A percentile compares a stretch with the other conserved stretches of the same genome.
These are phyloP conservation scores for Bursaphelenchus okinawaensis DNA, from an alignment of 2,888 invertebrate genomes.

Conservation along the genomic window DNA sequence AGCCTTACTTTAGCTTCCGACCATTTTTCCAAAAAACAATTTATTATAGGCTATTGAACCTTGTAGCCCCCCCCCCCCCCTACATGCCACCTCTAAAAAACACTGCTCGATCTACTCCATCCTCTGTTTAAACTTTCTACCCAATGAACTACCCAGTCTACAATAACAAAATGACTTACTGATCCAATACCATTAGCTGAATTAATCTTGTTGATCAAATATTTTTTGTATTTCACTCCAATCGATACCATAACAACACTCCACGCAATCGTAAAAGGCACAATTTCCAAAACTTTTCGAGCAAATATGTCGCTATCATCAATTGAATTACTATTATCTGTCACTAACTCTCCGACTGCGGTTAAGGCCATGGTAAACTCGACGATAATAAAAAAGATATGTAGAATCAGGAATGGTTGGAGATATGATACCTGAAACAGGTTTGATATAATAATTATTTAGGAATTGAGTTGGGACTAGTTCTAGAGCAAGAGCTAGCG, in stretches of 20 bases:
- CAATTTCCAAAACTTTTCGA: constrained; percentile 9
- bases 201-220: not conserved
- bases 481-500: too few species aligned
- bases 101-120: too few species aligned
- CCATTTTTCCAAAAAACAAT: too few species aligned
- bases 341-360: constrained; percentile 20
- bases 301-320: constrained; percentile 16
- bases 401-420: constrained; percentile 21
- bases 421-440: constrained; percentile 3
- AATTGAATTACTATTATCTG: constrained; percentile 5
- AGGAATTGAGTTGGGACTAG: too few species aligned
- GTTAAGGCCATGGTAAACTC: constrained; percentile 20
- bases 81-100: too few species aligned
- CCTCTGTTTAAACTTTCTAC: too few species aligned
- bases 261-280: constrained; percentile 7
- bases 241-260: not conserved
- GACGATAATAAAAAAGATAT: constrained; percentile 19
- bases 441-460: too few species aligned
- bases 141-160: too few species aligned
- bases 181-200: not conserved
- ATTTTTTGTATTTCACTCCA: not conserved
- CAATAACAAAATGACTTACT: not conserved
- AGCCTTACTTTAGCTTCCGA: too few species aligned
- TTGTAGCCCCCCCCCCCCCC: too few species aligned
- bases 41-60: too few species aligned